A percentile compares a stretch with the other conserved stretches of the same genome.
Conservation (phyloP, 2,113 vertebrate species). For the Sylvietta virens region DNA sequence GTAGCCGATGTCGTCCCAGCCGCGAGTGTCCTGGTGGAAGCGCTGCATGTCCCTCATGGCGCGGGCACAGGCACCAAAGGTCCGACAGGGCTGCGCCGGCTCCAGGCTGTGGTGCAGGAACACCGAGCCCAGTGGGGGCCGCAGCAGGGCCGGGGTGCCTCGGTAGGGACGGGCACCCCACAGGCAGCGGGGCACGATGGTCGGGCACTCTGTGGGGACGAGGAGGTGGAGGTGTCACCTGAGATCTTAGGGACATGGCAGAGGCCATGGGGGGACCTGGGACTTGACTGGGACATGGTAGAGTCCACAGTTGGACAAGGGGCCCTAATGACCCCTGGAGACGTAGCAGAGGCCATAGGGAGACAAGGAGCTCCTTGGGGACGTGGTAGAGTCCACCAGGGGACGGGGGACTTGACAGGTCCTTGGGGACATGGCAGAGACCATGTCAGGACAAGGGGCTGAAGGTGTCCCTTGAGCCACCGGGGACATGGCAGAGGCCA, state of each 20-base stretch:
- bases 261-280: background rate
- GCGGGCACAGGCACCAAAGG: conserved; percentile 69
- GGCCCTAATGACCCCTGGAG: background rate
- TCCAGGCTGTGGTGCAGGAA: conserved; percentile 85
- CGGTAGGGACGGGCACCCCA: conserved; percentile 82
- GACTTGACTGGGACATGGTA: background rate
- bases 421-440: background rate
- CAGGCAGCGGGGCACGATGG: conserved; percentile 82
- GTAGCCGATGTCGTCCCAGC: conserved; percentile 90
- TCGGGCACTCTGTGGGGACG: conserved; percentile 75
- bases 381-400: background rate
- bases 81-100: conserved; percentile 75
- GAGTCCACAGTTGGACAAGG: background rate
- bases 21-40: conserved; percentile 80
- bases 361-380: background rate
- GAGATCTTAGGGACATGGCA: background rate
- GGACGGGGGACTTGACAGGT: background rate
- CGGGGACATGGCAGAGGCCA: no score
- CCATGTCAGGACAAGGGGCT: background rate
- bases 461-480: no score
- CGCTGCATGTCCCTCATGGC: conserved; percentile 85
- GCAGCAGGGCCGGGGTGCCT: conserved; percentile 70
- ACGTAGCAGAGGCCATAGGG: background rate
- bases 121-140: conserved; percentile 75
- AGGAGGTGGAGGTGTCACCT: background rate